Base-by-base conservation (phyloP, 2,797 vertebrate genomes). In the Kryptolebias ocellatus region DNA sequence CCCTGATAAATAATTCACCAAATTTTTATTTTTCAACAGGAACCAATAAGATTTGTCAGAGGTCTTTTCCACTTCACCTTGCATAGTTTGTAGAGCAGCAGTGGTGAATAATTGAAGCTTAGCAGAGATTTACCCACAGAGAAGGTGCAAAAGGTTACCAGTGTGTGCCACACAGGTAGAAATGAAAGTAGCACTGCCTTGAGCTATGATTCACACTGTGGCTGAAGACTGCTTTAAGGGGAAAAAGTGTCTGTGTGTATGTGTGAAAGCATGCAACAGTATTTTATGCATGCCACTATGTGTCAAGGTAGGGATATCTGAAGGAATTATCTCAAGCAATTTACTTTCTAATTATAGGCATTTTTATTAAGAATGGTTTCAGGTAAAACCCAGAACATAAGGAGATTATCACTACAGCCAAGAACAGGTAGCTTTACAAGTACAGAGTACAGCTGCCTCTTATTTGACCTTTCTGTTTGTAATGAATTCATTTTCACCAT, bases 81-180 rank as follows among this genome's bases (percentile, higher is more conserved):
- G 44, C 56, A 62, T 42, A 46, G 49, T 80, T 75, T 78, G 60
- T 64, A 37, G 37, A 37, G 44, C 64, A 78, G 66, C 64, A 64
- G 67, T 17, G 24, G 56, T 84, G 72, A 90, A 87, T 89, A 77
- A 89, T 76, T 88, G 46, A 85, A 76, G 73, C 61, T 70, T 80
- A 71, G 71, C 64, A 74, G 61, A 67, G 72, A 82, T 87, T 84
- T 81, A 69, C 57, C 46, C 50, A 64, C 51, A 55, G 46, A 78
- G 29, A 76, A 79, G 50, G 67, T 67, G 72, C 59, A 76, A 84
- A 82, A 60, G 67, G 72, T 82, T 72, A 67, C 31, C 44, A 46
- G 64, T 27, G 70, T 60, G 55, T 79, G 49, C 55, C 27, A 14
- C 57, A 50, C 29, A 61, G 67, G 68, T 70, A 64, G 62, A 65